These are phyloP conservation scores for Phrynocephalus forsythii DNA, from an alignment of 2,797 vertebrate species.

Conservation along the genomic window DNA sequence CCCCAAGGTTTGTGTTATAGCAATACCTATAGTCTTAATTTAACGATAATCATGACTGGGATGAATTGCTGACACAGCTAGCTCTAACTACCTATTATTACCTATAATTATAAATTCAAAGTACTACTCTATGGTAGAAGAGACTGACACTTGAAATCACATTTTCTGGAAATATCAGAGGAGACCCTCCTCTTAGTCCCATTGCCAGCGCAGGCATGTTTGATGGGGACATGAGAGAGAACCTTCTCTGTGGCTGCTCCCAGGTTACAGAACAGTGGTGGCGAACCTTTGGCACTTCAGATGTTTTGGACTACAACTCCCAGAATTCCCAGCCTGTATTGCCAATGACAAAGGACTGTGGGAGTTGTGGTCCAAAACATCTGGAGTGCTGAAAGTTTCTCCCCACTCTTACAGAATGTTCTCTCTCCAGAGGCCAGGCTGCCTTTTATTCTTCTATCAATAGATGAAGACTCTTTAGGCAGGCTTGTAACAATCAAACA, in stretches of 20 bases:
- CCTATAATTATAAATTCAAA: conserved; percentile 22
- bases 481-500: too few relatives aligned
- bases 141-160: neutral
- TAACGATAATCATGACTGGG: neutral
- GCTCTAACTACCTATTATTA: neutral
- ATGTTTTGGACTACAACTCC: too few relatives aligned
- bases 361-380: neutral
- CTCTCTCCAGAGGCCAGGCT: too few relatives aligned
- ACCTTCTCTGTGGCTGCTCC: neutral
- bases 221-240: too few relatives aligned
- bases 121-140: too few relatives aligned
- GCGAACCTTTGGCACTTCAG: too few relatives aligned
- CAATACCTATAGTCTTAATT: neutral
- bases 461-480: too few relatives aligned
- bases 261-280: neutral
- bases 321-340: too few relatives aligned
- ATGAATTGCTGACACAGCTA: conserved; percentile 16
- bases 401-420: too few relatives aligned
- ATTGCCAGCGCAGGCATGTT: too few relatives aligned
- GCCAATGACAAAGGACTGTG: neutral
- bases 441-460: too few relatives aligned
- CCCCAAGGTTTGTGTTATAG: neutral
- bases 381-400: neutral
- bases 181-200: too few relatives aligned
- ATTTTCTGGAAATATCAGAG: neutral